Conservation (phyloP, 2,888 invertebrate species). For the Heteromurus nitidus region DNA sequence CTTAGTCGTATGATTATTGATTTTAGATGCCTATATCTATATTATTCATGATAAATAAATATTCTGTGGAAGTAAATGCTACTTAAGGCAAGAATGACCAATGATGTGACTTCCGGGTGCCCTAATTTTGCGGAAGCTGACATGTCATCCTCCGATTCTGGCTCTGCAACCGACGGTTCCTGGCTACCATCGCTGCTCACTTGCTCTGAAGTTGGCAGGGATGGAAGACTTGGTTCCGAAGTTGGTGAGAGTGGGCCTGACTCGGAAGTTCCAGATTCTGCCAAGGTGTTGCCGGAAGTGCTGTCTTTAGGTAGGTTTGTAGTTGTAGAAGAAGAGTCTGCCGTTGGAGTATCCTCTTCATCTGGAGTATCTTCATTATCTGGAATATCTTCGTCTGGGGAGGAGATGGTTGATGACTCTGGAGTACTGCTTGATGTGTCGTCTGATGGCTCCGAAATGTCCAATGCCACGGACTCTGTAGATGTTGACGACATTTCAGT, state of each 20-base stretch:
- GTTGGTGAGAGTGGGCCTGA: background rate
- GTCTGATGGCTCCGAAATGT: background rate
- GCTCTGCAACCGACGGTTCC: background rate
- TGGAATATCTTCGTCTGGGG: background rate
- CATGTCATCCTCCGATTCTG: background rate
- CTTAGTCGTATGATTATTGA: background rate
- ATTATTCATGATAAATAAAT: background rate
- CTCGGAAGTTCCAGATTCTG: too few species aligned
- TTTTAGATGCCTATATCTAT: background rate
- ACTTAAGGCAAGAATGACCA: conserved; percentile 5
- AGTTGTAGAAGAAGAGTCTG: background rate
- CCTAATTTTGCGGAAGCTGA: conserved; percentile 11
- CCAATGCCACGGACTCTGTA: background rate
- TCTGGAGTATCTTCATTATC: too few species aligned
- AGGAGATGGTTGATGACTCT: too few species aligned
- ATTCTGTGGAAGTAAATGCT: background rate
- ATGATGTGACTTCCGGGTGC: background rate
- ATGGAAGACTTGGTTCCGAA: background rate
- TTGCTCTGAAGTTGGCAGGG: background rate
- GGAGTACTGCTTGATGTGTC: too few species aligned
- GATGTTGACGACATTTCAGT: background rate
- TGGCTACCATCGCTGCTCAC: background rate
- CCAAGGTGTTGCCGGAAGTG: background rate
- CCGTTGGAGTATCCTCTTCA: too few species aligned
- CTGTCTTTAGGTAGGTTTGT: background rate